Conservation (phyloP, 2,113 vertebrate species). For the Gnathonemus echidnorhynchus region DNA sequence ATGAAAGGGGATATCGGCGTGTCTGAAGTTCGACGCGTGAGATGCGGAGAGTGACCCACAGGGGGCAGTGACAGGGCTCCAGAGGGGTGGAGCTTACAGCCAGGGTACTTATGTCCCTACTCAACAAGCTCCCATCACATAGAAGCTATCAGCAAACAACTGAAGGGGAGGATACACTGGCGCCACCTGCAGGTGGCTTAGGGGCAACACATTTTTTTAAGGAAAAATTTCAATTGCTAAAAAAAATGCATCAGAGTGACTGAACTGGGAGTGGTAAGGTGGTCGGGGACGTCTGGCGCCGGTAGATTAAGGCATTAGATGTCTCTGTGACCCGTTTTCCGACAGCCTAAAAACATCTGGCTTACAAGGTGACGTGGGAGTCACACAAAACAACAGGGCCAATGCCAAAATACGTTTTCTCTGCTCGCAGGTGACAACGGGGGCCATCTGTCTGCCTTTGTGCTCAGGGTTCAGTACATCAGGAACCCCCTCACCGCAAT, state of each 20-base stretch:
- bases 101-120: conserved; percentile 35
- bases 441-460: conserved; percentile 29
- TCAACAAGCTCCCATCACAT: conserved; percentile 27
- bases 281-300: neutral
- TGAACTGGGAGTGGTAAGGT: neutral
- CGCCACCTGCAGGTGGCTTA: neutral
- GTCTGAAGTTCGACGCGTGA: conserved; percentile 66
- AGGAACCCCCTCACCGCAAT: conserved; percentile 10
- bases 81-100: conserved; percentile 13
- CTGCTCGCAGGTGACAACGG: conserved; percentile 5
- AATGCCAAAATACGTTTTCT: neutral
- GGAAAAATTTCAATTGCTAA: neutral
- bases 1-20: conserved; percentile 27
- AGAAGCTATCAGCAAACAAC: neutral
- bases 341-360: neutral
- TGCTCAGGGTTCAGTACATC: conserved; percentile 10
- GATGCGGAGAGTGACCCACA: conserved; percentile 51
- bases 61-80: conserved; percentile 36
- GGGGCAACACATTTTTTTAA: neutral
- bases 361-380: neutral
- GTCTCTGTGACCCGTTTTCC: no score
- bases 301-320: neutral
- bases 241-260: neutral
- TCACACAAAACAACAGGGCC: neutral
- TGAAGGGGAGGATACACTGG: neutral